Evolutionary conservation across 2,113 vertebrate species (phyloP), one percentile per base, ranked within the genome.

Genomic region (Henicopernis longicauda): DNA sequence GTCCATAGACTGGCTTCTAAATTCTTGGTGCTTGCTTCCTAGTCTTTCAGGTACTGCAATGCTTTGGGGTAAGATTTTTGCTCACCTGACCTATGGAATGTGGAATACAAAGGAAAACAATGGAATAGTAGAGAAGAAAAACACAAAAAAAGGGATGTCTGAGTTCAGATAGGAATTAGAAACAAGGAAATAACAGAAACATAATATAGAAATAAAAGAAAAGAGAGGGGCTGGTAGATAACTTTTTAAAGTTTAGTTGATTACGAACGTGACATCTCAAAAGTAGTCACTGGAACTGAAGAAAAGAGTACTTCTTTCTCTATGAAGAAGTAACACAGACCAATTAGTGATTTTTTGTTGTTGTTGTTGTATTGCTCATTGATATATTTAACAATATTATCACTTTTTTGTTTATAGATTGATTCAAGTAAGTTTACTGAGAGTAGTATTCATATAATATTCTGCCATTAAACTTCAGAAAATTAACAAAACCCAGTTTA

Each of bases 1-100:
- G 57, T 3, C 27, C 31, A 0, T 0, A 5, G 54, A 4, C 8
- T 0, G 22, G 12, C 23, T 47, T 61, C 4, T 3, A 1, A 6
- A 13, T 32, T 65, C 34, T 55, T 6, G 21, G 4, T 4, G 17
- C n/a, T 63, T 21, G 38, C 38, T 76, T 10, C 17, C 42, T 21
- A 7, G 1, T 4, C 21, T n/a, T 29, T 22, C 20, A 6, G 78
- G 44, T 16, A 5, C 21, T 38, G 73, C 49, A 8, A 1, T 4
- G 69, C 25, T 45, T 25, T 2, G 6, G 2, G 10, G 16, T 42
- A 40, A 70, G 65, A 10, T 22, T 70, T 70, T 45, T 59, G 34
- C 65, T 79, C 5, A 1, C 5, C 55, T 74, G 17, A 4, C 31
- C 13, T 29, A 3, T 7, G 16, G 36, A 14, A 55, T 36, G 31